phyloP scores from a whole-genome alignment of 2,113 vertebrate species.

The Stictonetta naevosa region DNA sequence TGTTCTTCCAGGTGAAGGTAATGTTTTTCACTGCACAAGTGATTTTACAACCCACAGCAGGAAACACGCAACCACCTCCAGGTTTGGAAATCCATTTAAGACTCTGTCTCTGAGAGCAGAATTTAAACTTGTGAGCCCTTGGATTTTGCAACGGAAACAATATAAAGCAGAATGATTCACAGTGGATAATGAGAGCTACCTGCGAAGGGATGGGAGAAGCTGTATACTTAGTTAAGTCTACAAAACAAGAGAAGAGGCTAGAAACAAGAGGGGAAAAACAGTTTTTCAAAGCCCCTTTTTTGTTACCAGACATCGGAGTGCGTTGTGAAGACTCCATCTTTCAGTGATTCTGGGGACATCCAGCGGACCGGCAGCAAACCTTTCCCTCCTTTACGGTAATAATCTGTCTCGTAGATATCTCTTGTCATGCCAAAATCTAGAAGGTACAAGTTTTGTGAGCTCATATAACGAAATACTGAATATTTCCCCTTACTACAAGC shows the following conservation, averaged over 20 bases:
- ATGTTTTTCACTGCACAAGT: not conserved
- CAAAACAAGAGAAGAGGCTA: not conserved
- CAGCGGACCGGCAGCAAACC: constrained; percentile 96
- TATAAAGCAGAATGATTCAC: not conserved
- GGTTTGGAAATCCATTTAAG: constrained; percentile 17
- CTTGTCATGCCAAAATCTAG: constrained; percentile 98
- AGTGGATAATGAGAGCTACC: not conserved
- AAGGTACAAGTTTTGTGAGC: not conserved
- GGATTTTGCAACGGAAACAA: not conserved
- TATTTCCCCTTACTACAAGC: not conserved
- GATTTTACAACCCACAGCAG: constrained; percentile 37
- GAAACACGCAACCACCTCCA: not conserved
- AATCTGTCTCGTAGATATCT: constrained; percentile 99
- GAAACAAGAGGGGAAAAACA: not conserved
- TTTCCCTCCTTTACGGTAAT: constrained; percentile 97
- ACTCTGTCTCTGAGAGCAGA: not conserved
- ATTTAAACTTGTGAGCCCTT: not conserved
- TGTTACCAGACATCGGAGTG: constrained; percentile 97
- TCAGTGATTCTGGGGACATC: constrained; percentile 98
- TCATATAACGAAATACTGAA: not conserved
- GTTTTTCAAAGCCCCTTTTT: not conserved
- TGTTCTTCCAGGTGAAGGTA: constrained; percentile 31
- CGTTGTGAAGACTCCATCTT: constrained; percentile 98
- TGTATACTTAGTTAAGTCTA: not conserved
- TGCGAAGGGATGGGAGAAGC: not conserved